Conservation (phyloP, 2,888 invertebrate genomes). For the Caenorhabditis panamensis region DNA sequence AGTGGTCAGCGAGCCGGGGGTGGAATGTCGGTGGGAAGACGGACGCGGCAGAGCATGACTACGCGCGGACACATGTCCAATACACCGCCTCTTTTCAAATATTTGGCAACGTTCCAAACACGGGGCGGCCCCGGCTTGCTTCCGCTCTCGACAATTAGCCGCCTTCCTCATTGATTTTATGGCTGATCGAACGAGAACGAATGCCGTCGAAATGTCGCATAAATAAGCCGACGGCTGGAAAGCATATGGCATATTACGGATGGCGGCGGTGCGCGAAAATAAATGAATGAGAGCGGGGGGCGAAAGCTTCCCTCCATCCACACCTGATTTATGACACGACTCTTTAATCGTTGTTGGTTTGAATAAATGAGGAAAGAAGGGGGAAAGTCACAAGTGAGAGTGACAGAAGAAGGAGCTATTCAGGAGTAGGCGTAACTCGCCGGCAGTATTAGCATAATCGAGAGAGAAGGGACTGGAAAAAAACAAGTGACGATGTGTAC, state of each 20-base stretch:
- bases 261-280: constrained; percentile 43
- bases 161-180: constrained; percentile 46
- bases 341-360: constrained; percentile 22
- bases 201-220: constrained; percentile 53
- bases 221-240: constrained; percentile 26
- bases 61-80: constrained; percentile 40
- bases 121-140: constrained; percentile 41
- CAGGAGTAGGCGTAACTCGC: constrained; percentile 7
- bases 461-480: constrained; percentile 24
- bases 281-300: constrained; percentile 20
- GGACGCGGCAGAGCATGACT: constrained; percentile 28
- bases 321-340: constrained; percentile 55
- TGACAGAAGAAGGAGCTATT: constrained; percentile 22
- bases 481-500: constrained; percentile 10
- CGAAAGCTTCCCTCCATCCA: constrained; percentile 5
- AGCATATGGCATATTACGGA: constrained; percentile 58
- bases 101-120: constrained; percentile 53
- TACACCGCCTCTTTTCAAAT: constrained; percentile 34
- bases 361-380: neutral
- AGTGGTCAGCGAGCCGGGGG: constrained; percentile 3
- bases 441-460: constrained; percentile 49
- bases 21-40: neutral
- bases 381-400: constrained; percentile 47
- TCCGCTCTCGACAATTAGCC: constrained; percentile 56
- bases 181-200: constrained; percentile 50